Conservation (phyloP, 1,140 invertebrate genomes). For the Agraylea sexmaculata region DNA sequence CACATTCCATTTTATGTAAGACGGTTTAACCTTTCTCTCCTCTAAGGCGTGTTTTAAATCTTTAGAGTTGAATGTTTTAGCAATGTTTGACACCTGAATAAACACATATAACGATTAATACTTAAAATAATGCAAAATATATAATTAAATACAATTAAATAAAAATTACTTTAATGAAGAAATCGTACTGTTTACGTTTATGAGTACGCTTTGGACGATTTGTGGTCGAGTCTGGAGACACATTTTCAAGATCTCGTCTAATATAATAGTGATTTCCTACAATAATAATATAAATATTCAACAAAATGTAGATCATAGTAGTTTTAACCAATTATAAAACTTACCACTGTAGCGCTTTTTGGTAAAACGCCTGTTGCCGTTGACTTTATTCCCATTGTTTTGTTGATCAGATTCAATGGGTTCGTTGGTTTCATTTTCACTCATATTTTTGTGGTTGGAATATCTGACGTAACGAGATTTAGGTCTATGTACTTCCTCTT, state of each 20-base stretch:
- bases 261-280: too few relatives aligned
- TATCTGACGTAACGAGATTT: slow-evolving; percentile 31
- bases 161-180: slow-evolving; percentile 31
- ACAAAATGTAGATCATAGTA: neutral
- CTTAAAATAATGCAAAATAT: slow-evolving; percentile 2
- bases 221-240: slow-evolving; percentile 19
- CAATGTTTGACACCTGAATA: slow-evolving; percentile 46
- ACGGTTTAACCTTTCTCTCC: slow-evolving; percentile 51
- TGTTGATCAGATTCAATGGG: slow-evolving; percentile 4
- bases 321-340: neutral
- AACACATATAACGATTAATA: slow-evolving; percentile 11
- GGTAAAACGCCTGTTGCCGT: slow-evolving; percentile 7
- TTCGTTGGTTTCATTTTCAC: slow-evolving; percentile 30
- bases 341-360: slow-evolving; percentile 7
- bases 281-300: neutral
- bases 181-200: slow-evolving; percentile 26
- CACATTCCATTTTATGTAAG: slow-evolving; percentile 51
- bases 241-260: slow-evolving; percentile 15
- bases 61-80: slow-evolving; percentile 44
- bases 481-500: slow-evolving; percentile 40
- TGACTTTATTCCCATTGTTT: slow-evolving; percentile 5
- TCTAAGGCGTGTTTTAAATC: slow-evolving; percentile 52
- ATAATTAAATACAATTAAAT: slow-evolving; percentile 2
- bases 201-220: slow-evolving; percentile 20
- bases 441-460: slow-evolving; percentile 34